Conservation (phyloP, 2,888 invertebrate genomes). For the Pelosia muscerda region DNA sequence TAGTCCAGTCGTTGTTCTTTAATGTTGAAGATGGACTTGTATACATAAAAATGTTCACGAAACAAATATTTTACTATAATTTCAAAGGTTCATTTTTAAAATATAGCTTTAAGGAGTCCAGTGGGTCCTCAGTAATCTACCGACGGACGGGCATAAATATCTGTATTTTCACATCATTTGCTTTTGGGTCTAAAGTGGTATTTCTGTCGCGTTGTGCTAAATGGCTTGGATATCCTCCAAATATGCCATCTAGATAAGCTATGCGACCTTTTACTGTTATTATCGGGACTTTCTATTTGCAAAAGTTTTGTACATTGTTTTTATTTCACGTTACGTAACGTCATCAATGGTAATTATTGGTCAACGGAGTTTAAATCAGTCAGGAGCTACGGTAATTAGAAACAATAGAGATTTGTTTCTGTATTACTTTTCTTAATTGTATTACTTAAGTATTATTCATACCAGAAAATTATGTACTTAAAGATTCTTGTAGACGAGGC, state of each 20-base stretch:
- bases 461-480: too few relatives aligned
- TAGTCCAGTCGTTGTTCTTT: too few relatives aligned
- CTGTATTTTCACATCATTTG: constrained; percentile 80
- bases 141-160: constrained; percentile 61
- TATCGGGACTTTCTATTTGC: constrained; percentile 64
- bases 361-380: background rate
- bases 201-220: constrained; percentile 76
- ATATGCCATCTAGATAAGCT: constrained; percentile 80
- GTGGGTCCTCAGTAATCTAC: constrained; percentile 51
- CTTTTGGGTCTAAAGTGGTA: constrained; percentile 75
- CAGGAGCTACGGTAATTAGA: background rate
- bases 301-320: constrained; percentile 61
- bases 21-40: too few relatives aligned
- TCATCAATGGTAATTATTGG: constrained; percentile 10
- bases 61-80: constrained; percentile 6
- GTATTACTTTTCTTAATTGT: too few relatives aligned
- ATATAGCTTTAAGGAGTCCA: constrained; percentile 33
- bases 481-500: too few relatives aligned
- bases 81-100: constrained; percentile 32
- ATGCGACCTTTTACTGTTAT: constrained; percentile 76
- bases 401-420: background rate
- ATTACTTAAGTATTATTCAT: too few relatives aligned
- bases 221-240: constrained; percentile 82
- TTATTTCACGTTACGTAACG: constrained; percentile 47
- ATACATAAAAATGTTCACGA: background rate